A percentile compares a stretch with the other conserved stretches of the same genome.
Evolutionary conservation across 2,113 vertebrate species (phyloP).

Genomic region (Ciconia boyciana): DNA sequence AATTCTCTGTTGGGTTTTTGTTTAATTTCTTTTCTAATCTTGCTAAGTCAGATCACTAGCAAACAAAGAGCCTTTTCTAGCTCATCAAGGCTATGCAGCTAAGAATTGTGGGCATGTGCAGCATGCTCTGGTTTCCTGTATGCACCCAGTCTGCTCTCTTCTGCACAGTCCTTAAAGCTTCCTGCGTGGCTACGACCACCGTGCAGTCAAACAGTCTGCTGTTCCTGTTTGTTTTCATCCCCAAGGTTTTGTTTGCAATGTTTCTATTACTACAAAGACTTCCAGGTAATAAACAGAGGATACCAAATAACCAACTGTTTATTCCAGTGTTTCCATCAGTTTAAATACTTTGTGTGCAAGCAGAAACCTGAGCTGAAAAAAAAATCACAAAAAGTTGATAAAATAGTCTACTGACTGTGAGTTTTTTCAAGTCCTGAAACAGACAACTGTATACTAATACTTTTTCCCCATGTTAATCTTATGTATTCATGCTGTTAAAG

Average conservation of each 20-base stretch:
- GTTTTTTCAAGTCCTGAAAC: not conserved
- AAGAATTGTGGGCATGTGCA: not conserved
- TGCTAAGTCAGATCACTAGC: not conserved
- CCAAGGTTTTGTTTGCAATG: not conserved
- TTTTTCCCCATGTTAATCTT: not conserved
- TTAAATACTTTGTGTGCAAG: not conserved
- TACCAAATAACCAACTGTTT: not conserved
- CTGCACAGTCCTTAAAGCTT: not conserved
- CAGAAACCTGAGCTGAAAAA: not conserved
- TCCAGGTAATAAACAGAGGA: not conserved
- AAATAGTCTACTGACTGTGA: not conserved
- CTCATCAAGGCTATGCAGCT: not conserved
- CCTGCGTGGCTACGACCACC: fast-evolving
- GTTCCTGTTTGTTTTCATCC: not conserved
- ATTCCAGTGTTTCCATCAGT: not conserved
- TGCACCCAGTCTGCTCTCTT: fast-evolving
- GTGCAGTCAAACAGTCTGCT: not conserved
- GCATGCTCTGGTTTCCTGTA: not conserved
- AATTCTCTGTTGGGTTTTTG: not conserved
- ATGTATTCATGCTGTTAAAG: not conserved
- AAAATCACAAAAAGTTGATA: not conserved
- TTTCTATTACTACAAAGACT: not conserved
- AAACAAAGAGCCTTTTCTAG: not conserved
- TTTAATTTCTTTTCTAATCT: not conserved
- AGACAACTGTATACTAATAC: not conserved